These are phyloP conservation scores for Calephelis virginiensis DNA, from an alignment of 1,140 invertebrate genomes.

Conservation along the genomic window DNA sequence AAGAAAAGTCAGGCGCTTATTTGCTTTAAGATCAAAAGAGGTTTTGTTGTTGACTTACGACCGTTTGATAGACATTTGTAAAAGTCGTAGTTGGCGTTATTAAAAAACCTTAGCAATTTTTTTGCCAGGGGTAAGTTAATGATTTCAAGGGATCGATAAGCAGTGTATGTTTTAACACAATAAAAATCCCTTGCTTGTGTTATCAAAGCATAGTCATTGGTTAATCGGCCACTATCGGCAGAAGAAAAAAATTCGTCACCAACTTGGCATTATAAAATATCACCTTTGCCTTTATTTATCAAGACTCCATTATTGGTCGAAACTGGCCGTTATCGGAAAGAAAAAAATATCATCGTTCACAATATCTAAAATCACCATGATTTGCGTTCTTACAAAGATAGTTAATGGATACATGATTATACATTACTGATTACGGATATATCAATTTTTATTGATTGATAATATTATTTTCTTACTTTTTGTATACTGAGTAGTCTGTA, in stretches of 20 bases:
- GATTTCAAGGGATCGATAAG: too few relatives aligned
- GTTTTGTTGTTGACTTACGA: slow-evolving; percentile 14
- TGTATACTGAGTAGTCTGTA: neutral
- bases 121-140: too few relatives aligned
- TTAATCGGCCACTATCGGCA: neutral
- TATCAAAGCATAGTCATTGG: neutral
- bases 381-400: slow-evolving; percentile 7
- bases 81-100: too few relatives aligned
- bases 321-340: neutral
- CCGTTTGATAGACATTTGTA: neutral
- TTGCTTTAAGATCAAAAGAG: slow-evolving; percentile 26
- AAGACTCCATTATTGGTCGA: slow-evolving; percentile 3
- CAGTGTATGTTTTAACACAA: neutral
- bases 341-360: slow-evolving; percentile 10
- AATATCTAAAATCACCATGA: neutral
- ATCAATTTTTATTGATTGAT: slow-evolving; percentile 16
- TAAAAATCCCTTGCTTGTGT: slow-evolving; percentile 2
- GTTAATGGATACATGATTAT: slow-evolving; percentile 12
- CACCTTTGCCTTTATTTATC: slow-evolving; percentile 11
- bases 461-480: slow-evolving; percentile 5
- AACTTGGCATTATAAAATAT: slow-evolving; percentile 3
- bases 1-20: slow-evolving; percentile 43
- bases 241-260: slow-evolving; percentile 5
- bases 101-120: too few relatives aligned
- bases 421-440: slow-evolving; percentile 4